Evolutionary conservation across 2,797 vertebrate genomes (phyloP), one percentile per base, ranked within the genome.

Genomic region (Yasuhikotakia modesta): DNA sequence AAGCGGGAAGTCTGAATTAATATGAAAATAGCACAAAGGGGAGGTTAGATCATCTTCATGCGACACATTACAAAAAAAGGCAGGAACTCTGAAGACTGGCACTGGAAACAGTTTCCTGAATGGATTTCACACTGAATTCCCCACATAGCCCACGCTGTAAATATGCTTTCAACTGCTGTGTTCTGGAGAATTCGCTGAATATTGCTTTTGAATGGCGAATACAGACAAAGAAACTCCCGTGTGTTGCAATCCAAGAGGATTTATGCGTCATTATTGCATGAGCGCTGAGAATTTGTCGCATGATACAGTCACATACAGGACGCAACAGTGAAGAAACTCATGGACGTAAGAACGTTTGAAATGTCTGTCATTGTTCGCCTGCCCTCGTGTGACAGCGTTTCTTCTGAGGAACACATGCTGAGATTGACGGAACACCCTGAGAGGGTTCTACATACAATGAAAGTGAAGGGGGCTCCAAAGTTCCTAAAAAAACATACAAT

Each of bases 1-100:
- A 75, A 68, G 80, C 55, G 68, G 46, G 66, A 80, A 78, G 77
- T 24, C 74, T 64, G 77, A 86, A 45, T 22, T 77, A 61, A 77
- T 74, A 27, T 48, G 21, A 76, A 83, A 70, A 35, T 48, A 68
- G 17, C 13, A 52, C 48, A 43, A 16, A 55, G 46, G 67, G 43
- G 35, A 27, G 50, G 30, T 16, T 32, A 67, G 52, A 50, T 35
- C 5, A 67, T 83, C 30, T 82, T 81, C 60, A 61, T 77, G 58
- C 53, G 82, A 6, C 32, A 76, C 46, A 63, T 83, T 81, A 80
- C 39, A 30, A 63, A 81, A 70, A 73, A 60, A 76, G 57, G 53
- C 27, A 57, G 52, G 53, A 78, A 84, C 50, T 39, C 39, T 63
- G 46, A 76, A 68, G 73, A 65, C 55, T 6, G 12, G 35, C 65